Evolutionary conservation across 1,140 invertebrate genomes (phyloP).

Genomic region (Helicorthomorpha holstii): DNA sequence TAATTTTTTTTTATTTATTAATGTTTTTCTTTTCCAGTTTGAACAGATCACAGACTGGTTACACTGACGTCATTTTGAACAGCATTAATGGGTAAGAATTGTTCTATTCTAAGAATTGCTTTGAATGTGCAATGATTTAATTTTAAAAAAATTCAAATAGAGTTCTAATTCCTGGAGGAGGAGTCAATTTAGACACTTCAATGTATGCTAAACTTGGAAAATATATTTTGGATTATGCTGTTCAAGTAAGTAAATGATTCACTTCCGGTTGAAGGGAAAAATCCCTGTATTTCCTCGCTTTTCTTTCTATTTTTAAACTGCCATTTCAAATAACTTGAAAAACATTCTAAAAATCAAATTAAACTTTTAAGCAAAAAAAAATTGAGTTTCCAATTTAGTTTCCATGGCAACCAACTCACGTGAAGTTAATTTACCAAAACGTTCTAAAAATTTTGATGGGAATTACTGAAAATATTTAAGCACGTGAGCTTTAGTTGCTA

Average conservation of each 20-base stretch:
- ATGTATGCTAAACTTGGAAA: slow-evolving; percentile 8
- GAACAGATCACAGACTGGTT: slow-evolving; percentile 13
- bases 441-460: not conserved
- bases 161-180: slow-evolving; percentile 9
- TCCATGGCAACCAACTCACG: no score
- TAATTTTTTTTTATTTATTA: slow-evolving; percentile 13
- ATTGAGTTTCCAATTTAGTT: no score
- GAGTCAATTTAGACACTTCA: not conserved
- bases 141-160: not conserved
- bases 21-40: slow-evolving; percentile 21
- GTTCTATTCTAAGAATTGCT: not conserved
- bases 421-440: not conserved
- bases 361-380: no score
- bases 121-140: not conserved
- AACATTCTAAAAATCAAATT: no score
- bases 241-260: not conserved
- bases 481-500: not conserved
- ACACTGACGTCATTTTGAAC: slow-evolving; percentile 26
- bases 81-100: slow-evolving; percentile 28
- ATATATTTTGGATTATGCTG: not conserved
- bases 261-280: not conserved
- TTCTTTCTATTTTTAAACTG: not conserved
- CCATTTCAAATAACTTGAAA: no score
- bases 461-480: not conserved
- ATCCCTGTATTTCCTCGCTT: not conserved